These are phyloP conservation scores for Noctua janthe DNA, from an alignment of 2,888 invertebrate species.

Conservation along the genomic window DNA sequence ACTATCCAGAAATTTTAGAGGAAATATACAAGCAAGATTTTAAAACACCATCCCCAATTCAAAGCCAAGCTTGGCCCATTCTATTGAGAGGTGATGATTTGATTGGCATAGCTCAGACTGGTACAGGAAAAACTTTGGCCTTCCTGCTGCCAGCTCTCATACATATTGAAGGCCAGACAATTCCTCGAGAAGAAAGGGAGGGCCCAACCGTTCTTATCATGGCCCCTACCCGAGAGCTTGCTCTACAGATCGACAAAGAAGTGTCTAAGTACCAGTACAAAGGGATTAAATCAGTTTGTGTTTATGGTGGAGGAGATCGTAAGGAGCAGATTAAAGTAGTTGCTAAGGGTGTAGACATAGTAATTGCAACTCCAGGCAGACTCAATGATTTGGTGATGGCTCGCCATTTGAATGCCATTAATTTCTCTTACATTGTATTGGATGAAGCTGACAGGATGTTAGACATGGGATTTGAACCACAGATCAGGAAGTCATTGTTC, in stretches of 20 bases:
- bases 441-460: constrained; percentile 98
- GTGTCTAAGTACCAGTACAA: constrained; percentile 96
- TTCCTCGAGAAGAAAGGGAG: constrained; percentile 92
- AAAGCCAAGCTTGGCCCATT: constrained; percentile 98
- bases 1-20: constrained; percentile 95
- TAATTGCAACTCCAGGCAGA: constrained; percentile 98
- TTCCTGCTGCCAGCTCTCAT: constrained; percentile 98
- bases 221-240: constrained; percentile 98
- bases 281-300: constrained; percentile 96
- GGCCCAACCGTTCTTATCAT: constrained; percentile 97
- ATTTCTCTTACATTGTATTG: constrained; percentile 96
- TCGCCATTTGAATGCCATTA: constrained; percentile 93
- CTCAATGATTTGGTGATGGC: constrained; percentile 96
- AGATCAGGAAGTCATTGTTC: constrained; percentile 95
- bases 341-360: constrained; percentile 96
- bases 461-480: constrained; percentile 96
- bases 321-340: constrained; percentile 94
- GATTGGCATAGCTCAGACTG: constrained; percentile 99
- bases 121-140: constrained; percentile 98
- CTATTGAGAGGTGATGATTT: constrained; percentile 97
- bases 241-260: constrained; percentile 97
- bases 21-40: constrained; percentile 96
- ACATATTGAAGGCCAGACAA: constrained; percentile 96
- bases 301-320: constrained; percentile 97
- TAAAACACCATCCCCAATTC: constrained; percentile 96